Evolutionary conservation across 2,113 vertebrate species (phyloP), one percentile per base, ranked within the genome.

Genomic region (Guaruba guarouba): DNA sequence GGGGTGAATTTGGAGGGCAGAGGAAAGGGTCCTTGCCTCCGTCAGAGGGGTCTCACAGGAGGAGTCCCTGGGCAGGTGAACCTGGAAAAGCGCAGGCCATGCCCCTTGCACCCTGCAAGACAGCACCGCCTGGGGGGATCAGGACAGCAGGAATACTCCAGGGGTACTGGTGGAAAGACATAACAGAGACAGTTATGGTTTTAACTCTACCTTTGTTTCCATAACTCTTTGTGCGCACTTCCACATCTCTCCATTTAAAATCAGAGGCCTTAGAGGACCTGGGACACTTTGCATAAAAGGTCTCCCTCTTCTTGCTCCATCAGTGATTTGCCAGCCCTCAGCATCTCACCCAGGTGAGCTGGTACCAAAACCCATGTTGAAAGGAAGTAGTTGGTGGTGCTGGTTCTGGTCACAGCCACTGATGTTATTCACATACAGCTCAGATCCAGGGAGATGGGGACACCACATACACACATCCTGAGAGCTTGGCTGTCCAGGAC

Each of bases 101-200:
- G 35, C 8, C 41, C n/a, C 3, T 33, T 12, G 0, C 17, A 16
- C 28, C 55, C 46, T 2, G 0, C 31, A 1, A 3, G 52, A 18
- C 3, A 2, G 44, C 25, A 14, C 17, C 1, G 3, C 24, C 20
- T 25, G 18, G 27, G 27, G 37, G 33, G 63, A 12, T 18, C 63
- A 28, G 46, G 76, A 23, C 2, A 7, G 24, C 75, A 64, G 77
- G 37, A 77, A 67, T 13, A 37, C 28, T 24, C 24, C 0, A 0
- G 20, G 13, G 49, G 24, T 8, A 62, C 37, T 69, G 62, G 14
- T 19, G 22, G 54, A 29, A 49, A 41, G 23, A 39, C 5, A 4
- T 7, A 23, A 35, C 27, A 43, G 31, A 39, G 31, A 51, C 49
- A 54, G 24, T 17, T 63, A 25, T 28, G 10, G 33, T 88, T 62